Evolutionary conservation across 2,888 invertebrate species (phyloP).

Genomic region (Synergus gifuensis): DNA sequence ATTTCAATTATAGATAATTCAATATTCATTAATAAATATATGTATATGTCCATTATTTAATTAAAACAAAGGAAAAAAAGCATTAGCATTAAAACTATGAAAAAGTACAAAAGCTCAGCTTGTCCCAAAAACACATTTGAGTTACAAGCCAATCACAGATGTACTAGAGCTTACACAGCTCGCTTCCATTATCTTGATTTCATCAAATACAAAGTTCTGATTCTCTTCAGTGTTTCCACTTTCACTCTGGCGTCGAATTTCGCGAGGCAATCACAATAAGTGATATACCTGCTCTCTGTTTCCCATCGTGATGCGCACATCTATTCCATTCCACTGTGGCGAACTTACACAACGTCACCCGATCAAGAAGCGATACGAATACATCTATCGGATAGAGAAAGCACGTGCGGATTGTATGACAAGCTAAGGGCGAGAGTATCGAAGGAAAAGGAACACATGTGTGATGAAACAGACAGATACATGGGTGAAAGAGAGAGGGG

Average conservation of each 20-base stretch:
- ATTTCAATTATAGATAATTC: constrained; percentile 7
- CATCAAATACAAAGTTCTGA: constrained; percentile 35
- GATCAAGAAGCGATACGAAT: constrained; percentile 25
- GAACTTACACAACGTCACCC: not conserved
- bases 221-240: constrained; percentile 21
- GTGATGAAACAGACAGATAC: constrained; percentile 10
- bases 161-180: constrained; percentile 17
- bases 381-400: constrained; percentile 43
- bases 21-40: not conserved
- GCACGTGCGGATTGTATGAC: constrained; percentile 40
- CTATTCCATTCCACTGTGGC: not conserved
- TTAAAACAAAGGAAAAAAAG: too few species aligned
- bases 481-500: constrained; percentile 47
- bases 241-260: constrained; percentile 17
- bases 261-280: constrained; percentile 48
- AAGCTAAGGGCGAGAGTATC: not conserved
- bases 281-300: constrained; percentile 34
- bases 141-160: constrained; percentile 24
- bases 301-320: constrained; percentile 20
- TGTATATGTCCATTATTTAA: too few species aligned
- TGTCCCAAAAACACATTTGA: constrained; percentile 4
- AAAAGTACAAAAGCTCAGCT: not conserved
- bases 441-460: constrained; percentile 33
- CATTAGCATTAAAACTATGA: too few species aligned
- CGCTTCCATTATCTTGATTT: constrained; percentile 30